Evolutionary conservation across 2,113 vertebrate genomes (phyloP).

Genomic region (Cygnus buccinator): DNA sequence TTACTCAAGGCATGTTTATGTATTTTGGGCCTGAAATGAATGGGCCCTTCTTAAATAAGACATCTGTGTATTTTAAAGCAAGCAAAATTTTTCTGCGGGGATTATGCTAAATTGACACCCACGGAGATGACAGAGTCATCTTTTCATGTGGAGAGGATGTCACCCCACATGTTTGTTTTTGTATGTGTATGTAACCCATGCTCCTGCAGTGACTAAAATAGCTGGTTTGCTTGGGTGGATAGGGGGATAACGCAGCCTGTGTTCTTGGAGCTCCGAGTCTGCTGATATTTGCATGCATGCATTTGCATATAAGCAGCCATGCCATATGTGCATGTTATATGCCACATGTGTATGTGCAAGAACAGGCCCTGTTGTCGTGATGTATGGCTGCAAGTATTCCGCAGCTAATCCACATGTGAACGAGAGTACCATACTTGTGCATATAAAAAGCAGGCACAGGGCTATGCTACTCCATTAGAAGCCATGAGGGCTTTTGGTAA

Average conservation of each 20-base stretch:
- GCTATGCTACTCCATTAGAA: neutral
- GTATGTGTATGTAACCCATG: neutral
- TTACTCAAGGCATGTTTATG: constrained; percentile 53
- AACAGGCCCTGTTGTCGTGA: neutral
- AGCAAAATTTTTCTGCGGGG: constrained; percentile 19
- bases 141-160: constrained; percentile 67
- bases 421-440: neutral
- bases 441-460: neutral
- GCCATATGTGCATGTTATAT: fast-evolving
- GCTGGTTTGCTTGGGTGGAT: neutral
- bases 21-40: constrained; percentile 49
- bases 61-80: constrained; percentile 41
- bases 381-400: neutral
- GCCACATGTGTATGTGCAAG: neutral
- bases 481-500: neutral
- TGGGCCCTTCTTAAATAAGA: constrained; percentile 7
- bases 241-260: neutral
- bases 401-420: fast-evolving
- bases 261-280: neutral
- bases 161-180: constrained; percentile 42
- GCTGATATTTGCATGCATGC: neutral
- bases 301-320: neutral
- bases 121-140: neutral
- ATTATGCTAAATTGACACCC: constrained; percentile 58
- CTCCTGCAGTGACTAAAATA: constrained; percentile 38